Percentiles rank a stretch among this genome's conserved stretches.
Evolutionary conservation across 2,797 vertebrate species (phyloP).

Genomic region (Centroberyx gerrardi): DNA sequence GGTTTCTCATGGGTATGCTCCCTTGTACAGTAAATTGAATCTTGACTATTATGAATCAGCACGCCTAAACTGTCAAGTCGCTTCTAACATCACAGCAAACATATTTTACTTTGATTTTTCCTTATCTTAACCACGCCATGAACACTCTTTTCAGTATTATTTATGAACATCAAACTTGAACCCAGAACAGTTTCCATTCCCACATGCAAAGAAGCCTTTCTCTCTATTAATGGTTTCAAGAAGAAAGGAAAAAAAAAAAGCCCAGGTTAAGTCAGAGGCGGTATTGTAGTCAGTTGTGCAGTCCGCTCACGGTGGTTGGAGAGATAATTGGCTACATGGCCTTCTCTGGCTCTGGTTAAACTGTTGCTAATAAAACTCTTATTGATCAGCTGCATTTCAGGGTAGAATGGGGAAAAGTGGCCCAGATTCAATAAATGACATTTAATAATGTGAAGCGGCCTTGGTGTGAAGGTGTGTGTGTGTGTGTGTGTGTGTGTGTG

Average conservation of each 20-base stretch:
- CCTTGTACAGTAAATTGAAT: too few relatives aligned
- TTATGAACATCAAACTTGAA: too few relatives aligned
- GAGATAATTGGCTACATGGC: slow-evolving; percentile 51
- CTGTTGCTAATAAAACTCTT: slow-evolving; percentile 48
- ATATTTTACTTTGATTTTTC: too few relatives aligned
- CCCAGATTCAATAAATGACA: slow-evolving; percentile 46
- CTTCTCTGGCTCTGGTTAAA: slow-evolving; percentile 54
- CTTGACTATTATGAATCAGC: too few relatives aligned
- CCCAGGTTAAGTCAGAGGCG: not conserved
- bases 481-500: slow-evolving; percentile 8
- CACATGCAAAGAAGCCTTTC: too few relatives aligned
- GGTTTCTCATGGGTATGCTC: too few relatives aligned
- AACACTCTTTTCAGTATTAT: too few relatives aligned
- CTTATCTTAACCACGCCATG: too few relatives aligned
- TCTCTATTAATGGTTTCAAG: too few relatives aligned
- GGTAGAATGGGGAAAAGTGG: slow-evolving; percentile 26
- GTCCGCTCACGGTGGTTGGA: slow-evolving; percentile 25
- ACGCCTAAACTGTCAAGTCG: too few relatives aligned
- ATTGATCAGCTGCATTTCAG: slow-evolving; percentile 41
- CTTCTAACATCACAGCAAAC: not conserved
- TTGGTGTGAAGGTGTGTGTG: not conserved
- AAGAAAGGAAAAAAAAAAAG: too few relatives aligned
- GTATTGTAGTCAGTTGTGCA: slow-evolving; percentile 21
- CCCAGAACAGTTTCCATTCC: too few relatives aligned
- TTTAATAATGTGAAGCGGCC: slow-evolving; percentile 31